Evolutionary conservation across 53 echinoderm and acorn worm genomes (phyloP), one percentile per base, ranked within the genome.

Genomic region (Paracentrotus lividus): DNA sequence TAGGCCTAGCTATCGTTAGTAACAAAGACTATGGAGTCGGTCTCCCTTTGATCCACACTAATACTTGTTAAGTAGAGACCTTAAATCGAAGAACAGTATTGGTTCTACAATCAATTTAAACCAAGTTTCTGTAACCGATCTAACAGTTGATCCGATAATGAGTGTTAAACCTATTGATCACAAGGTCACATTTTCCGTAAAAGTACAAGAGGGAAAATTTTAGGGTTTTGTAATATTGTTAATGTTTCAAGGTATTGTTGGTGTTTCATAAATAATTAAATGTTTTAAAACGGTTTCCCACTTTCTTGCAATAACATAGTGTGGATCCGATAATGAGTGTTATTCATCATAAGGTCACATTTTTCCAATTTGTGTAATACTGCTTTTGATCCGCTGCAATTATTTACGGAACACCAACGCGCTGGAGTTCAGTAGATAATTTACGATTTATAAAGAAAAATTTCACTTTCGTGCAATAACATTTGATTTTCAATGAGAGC

Each of bases 71-170:
- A 45, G n/a, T 81, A 47, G 24, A 26, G 45, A 24, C 3, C 4
- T 10, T 47, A 81, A 81, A 81, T 81, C 81, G 81, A 81, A 81
- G 14, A n/a, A 44, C 8, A 45, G 24, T 81, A 26, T 12, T 2
- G 47, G 81, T n/a, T 81, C n/a, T 47, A 26, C 44, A 76, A 81
- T 81, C 81, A 47, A 81, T 81, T 47, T 45, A 24, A 47, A 7
- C 47, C 8, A 38, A 32, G 14, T 4, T 77, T 6, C 77, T 44
- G 42, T 77, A 77, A 81, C 44, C 47, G 45, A 81, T 81, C 44
- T 44, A 44, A 81, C n/a, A 47, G n/a, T 81, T 81, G 81, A 81
- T 81, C 81, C 81, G 45, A 45, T 81, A 81, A 81, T 81, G 31
- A 81, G 45, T 7, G n/a, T 18, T 12, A n/a, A 45, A 16, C n/a